Evolutionary conservation across 92 coral and sea anemone genomes (phyloP), one percentile per base, ranked within the genome.

Genomic region (Actinostola sp.): DNA sequence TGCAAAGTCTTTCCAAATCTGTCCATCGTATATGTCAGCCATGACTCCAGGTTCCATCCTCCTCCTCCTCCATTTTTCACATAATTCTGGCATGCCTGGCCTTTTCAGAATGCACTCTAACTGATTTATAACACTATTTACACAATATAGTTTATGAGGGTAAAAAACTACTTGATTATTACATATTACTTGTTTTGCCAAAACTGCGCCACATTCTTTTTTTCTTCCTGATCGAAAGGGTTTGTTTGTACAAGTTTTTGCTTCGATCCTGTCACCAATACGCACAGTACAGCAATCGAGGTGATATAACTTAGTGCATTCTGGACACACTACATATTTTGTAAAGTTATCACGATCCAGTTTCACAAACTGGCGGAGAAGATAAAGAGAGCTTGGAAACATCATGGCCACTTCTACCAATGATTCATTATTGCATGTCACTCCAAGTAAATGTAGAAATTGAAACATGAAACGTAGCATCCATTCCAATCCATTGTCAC

Each of bases 401-500:
- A n/a, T 39, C 42, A 73, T 69, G 17, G 71, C 42, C 54, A 81
- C 17, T 36, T 76, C 75, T 32, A 70, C 78, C 12, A 86, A 70
- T 11, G 39, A 78, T 41, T 70, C 78, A 67, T 77, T 65, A 53
- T 84, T 71, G 59, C 73, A 66, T 28, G 75, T 58, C 75, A 70
- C 25, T 13, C 79, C 83, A 49, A 84, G 8, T n/a, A 73, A 30
- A 30, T 78, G 76, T 26, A 84, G 63, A 44, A 84, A 78, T 67
- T 84, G 80, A 51, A 63, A 78, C 52, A 78, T 34, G 46, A 73
- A 85, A 38, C 60, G 43, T 3, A 84, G 59, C 67, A 84, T 13
- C 84, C n/a, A n/a, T n/a, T n/a, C n/a, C n/a, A n/a, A n/a, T n/a
- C n/a, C n/a, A n/a, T n/a, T n/a, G n/a, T n/a, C 89, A 46, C 89